Evolutionary conservation across 2,888 invertebrate species (phyloP).

Genomic region (Unio delphinus): DNA sequence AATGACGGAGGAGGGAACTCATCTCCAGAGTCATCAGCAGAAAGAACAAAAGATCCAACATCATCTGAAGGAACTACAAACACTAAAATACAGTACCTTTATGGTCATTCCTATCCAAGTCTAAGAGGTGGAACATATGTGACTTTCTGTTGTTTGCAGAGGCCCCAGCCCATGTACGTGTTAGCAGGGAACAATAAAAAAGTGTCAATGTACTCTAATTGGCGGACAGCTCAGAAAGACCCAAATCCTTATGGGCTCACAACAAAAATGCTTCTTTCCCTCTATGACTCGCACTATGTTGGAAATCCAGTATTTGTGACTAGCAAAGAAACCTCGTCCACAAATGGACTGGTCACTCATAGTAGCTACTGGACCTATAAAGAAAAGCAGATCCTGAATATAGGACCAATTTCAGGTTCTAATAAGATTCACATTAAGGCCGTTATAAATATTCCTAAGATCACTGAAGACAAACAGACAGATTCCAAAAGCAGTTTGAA

Average conservation of each 20-base stretch:
- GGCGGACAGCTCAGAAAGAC: slow-evolving; percentile 73
- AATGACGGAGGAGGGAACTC: not conserved
- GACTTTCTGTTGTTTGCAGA: slow-evolving; percentile 93
- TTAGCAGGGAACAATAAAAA: slow-evolving; percentile 79
- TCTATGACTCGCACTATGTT: slow-evolving; percentile 55
- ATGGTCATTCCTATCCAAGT: slow-evolving; percentile 59
- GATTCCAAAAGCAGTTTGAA: no score
- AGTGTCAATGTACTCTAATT: slow-evolving; percentile 97
- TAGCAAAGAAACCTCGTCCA: slow-evolving; percentile 35
- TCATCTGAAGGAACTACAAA: slow-evolving; percentile 7
- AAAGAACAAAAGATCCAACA: not conserved
- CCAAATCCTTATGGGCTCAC: slow-evolving; percentile 79
- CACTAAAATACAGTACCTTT: slow-evolving; percentile 23
- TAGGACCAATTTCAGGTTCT: not conserved
- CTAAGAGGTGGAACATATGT: slow-evolving; percentile 56
- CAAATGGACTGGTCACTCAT: slow-evolving; percentile 70
- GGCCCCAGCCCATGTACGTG: slow-evolving; percentile 95
- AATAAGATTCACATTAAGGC: no score
- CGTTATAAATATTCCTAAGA: no score
- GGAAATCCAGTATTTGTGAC: slow-evolving; percentile 52
- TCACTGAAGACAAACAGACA: no score
- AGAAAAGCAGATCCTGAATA: slow-evolving; percentile 28
- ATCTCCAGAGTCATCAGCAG: not conserved
- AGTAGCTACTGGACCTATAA: slow-evolving; percentile 71
- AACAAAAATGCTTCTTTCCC: slow-evolving; percentile 70